Evolutionary conservation across 2,797 vertebrate genomes (phyloP).

Genomic region (Cyclopterus lumpus): DNA sequence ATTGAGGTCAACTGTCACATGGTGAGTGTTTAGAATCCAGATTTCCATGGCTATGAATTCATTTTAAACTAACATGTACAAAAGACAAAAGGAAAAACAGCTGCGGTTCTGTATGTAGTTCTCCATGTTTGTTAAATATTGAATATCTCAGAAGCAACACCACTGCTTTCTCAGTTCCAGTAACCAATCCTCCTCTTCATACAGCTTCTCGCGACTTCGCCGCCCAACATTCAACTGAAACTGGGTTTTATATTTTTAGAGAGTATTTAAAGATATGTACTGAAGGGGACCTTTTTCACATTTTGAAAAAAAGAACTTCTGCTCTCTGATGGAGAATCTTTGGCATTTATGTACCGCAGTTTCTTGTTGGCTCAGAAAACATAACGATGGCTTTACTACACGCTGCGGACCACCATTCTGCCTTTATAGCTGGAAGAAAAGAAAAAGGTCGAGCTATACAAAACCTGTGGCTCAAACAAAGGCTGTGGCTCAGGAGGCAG

Average conservation of each 20-base stretch:
- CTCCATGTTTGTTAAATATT: neutral
- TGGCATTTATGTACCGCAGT: neutral
- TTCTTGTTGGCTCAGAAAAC: neutral
- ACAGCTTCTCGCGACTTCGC: neutral
- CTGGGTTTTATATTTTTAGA: neutral
- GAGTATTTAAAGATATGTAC: neutral
- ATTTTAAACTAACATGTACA: neutral
- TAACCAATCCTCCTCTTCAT: neutral
- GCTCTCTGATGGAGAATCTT: neutral
- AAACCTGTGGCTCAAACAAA: too few relatives aligned
- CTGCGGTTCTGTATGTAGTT: neutral
- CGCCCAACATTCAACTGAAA: neutral
- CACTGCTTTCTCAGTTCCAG: neutral
- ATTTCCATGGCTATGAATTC: neutral
- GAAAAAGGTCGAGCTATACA: neutral
- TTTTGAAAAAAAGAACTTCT: neutral
- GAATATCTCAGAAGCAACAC: neutral
- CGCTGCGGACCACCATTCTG: neutral
- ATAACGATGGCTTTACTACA: neutral
- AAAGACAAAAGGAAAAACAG: neutral
- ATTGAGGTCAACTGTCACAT: slow-evolving; percentile 2
- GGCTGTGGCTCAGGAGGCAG: neutral
- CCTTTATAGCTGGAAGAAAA: neutral
- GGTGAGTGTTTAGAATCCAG: neutral
- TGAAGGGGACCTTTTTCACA: neutral